Percentiles rank a stretch among this genome's conserved stretches.
phyloP scores from a whole-genome alignment of 92 coral and sea anemone species.

The Blastomussa wellsi region DNA sequence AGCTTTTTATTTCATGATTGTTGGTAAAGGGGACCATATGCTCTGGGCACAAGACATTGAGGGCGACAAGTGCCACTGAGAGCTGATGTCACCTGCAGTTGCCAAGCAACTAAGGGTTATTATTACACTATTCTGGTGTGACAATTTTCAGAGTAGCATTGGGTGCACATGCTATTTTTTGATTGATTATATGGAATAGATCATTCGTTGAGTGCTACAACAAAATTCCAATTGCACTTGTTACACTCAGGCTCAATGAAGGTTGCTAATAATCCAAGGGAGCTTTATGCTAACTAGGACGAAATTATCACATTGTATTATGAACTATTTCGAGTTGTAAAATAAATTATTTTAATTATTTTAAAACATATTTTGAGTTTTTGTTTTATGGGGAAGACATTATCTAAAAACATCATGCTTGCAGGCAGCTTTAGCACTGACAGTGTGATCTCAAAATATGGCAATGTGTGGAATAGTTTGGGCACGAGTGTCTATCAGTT shows the following conservation, averaged over 20 bases:
- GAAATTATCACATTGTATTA: slow-evolving; percentile 1
- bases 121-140: not conserved
- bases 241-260: not conserved
- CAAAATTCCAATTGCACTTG: not conserved
- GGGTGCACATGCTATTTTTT: not conserved
- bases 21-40: not conserved
- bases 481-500: not conserved
- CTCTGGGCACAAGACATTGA: not conserved
- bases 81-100: not conserved
- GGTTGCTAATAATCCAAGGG: not conserved
- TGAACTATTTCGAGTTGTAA: slow-evolving; percentile 29
- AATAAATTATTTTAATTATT: slow-evolving; percentile 40
- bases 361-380: not conserved
- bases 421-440: not conserved
- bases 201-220: not conserved
- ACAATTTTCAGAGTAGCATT: not conserved
- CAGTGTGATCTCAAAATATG: not conserved
- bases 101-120: not conserved
- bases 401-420: not conserved
- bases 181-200: not conserved
- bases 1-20: not conserved
- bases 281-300: not conserved
- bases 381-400: not conserved
- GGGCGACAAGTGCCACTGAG: not conserved
- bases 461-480: not conserved